These are phyloP conservation scores for Xiphorhynchus erythropygius DNA, from an alignment of 2,797 vertebrate genomes.

Conservation along the genomic window DNA sequence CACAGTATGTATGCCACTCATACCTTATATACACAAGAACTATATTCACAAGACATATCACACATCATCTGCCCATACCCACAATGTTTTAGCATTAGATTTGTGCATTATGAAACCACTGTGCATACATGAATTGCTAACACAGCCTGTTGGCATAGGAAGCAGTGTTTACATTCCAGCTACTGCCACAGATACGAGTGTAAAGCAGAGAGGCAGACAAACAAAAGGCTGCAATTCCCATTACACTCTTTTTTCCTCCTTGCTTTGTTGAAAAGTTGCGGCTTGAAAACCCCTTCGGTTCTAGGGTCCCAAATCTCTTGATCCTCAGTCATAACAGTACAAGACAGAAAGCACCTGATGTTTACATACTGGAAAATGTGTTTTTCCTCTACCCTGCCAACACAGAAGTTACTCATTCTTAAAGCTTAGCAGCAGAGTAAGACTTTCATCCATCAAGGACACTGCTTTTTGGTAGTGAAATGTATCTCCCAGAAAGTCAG, in stretches of 20 bases:
- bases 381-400: constrained; percentile 4
- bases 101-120: not conserved
- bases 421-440: not conserved
- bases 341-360: constrained; percentile 23
- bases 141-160: not conserved
- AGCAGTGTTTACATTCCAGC: not conserved
- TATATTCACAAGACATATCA: not conserved
- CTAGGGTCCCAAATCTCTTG: not conserved
- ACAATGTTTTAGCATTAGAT: not conserved
- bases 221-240: not conserved
- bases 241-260: not conserved
- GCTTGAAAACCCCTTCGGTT: not conserved
- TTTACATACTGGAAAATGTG: not conserved
- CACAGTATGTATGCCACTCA: fast-evolving
- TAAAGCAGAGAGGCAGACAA: constrained; percentile 16
- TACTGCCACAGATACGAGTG: not conserved
- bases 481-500: not conserved
- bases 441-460: not conserved
- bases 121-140: not conserved
- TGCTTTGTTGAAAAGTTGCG: not conserved
- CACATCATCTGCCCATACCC: not conserved
- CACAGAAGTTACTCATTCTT: not conserved
- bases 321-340: not conserved
- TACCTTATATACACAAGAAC: not conserved
- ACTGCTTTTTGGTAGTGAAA: not conserved